phyloP scores from a whole-genome alignment of 2,113 vertebrate species.

The Datnioides undecimradiatus region DNA sequence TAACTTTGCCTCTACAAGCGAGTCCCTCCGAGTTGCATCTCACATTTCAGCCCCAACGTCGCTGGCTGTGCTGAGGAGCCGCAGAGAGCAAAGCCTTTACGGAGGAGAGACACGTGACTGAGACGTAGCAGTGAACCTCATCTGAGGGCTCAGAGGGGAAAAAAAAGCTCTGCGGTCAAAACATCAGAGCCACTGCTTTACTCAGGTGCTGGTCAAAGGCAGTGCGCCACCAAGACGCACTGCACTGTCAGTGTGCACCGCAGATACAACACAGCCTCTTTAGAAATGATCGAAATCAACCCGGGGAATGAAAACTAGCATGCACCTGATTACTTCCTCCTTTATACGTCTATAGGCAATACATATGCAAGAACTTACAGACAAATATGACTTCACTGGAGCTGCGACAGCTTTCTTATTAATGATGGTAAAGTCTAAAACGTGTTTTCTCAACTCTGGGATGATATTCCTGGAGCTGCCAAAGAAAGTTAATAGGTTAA shows the following conservation, averaged over 20 bases:
- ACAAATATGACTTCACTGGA: too few relatives aligned
- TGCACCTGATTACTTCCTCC: not conserved
- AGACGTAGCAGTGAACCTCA: conserved; percentile 53
- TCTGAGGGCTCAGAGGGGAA: conserved; percentile 17
- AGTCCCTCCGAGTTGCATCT: conserved; percentile 52
- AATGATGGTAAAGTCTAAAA: conserved; percentile 20
- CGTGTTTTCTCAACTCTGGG: not conserved
- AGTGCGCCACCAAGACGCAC: conserved; percentile 33
- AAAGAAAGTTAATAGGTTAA: conserved; percentile 10
- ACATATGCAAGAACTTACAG: too few relatives aligned
- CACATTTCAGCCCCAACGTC: conserved; percentile 57
- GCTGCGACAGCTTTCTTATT: too few relatives aligned
- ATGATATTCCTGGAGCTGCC: not conserved
- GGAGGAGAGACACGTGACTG: conserved; percentile 72
- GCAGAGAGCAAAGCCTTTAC: conserved; percentile 44
- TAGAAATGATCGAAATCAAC: not conserved
- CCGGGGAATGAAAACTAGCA: not conserved
- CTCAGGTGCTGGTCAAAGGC: not conserved
- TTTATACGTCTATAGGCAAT: not conserved
- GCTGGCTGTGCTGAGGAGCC: conserved; percentile 42
- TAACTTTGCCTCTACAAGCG: conserved; percentile 62
- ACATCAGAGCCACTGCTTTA: conserved; percentile 30
- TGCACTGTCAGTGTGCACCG: not conserved
- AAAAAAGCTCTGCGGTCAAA: conserved; percentile 41
- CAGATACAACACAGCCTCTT: not conserved